Conservation (phyloP, 2,113 vertebrate genomes). For the Xiphophorus couchianus region DNA sequence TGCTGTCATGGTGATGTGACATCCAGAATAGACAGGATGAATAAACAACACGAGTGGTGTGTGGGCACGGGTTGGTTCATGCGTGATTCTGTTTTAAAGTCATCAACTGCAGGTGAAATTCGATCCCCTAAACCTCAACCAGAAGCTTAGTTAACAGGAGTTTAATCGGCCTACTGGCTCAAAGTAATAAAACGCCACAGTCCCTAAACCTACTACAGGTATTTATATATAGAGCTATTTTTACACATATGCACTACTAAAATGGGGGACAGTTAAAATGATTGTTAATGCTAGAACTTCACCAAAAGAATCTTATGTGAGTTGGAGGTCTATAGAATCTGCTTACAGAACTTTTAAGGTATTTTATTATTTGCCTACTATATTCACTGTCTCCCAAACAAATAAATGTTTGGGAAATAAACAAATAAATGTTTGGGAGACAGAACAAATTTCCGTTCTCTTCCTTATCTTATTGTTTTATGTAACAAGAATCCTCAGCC, state of each 20-base stretch:
- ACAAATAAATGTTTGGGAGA: too few relatives aligned
- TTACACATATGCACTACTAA: background rate
- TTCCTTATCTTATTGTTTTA: too few relatives aligned
- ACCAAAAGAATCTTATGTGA: too few relatives aligned
- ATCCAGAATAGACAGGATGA: constrained; percentile 70
- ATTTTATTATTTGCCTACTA: too few relatives aligned
- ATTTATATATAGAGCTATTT: background rate
- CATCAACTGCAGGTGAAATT: constrained; percentile 76
- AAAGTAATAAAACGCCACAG: constrained; percentile 52
- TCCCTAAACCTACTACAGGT: constrained; percentile 17
- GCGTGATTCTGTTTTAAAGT: constrained; percentile 22
- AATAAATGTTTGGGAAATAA: too few relatives aligned
- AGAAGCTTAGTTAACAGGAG: constrained; percentile 66
- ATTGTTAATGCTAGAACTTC: too few relatives aligned
- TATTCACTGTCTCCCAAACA: too few relatives aligned
- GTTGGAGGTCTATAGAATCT: too few relatives aligned
- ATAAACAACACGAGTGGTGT: constrained; percentile 75
- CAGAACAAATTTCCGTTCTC: too few relatives aligned
- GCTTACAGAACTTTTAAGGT: too few relatives aligned
- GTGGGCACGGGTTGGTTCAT: constrained; percentile 23
- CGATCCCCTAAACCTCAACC: constrained; percentile 48
- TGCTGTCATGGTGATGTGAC: constrained; percentile 64
- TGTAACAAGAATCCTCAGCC: too few relatives aligned
- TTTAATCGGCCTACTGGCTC: constrained; percentile 40
- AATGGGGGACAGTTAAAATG: too few relatives aligned